Percentiles rank a stretch among this genome's conserved stretches.
These are phyloP conservation scores for Lagenorhynchus albirostris DNA, from an alignment of 2,113 vertebrate genomes.

Conservation along the genomic window DNA sequence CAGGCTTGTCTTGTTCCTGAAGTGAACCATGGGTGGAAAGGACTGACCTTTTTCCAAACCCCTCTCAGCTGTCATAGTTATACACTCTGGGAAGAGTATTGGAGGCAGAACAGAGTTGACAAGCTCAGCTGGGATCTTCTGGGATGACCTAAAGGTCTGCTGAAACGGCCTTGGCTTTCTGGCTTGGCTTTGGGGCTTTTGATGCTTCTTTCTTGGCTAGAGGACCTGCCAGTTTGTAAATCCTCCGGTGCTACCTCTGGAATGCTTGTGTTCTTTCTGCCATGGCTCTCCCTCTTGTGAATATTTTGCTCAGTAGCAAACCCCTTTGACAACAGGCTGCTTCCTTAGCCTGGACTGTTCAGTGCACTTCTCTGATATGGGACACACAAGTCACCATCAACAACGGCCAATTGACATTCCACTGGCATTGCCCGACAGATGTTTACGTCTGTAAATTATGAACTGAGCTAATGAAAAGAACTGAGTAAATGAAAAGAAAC, in stretches of 20 bases:
- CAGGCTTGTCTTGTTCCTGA: not conserved
- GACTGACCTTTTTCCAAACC: not conserved
- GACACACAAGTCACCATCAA: not conserved
- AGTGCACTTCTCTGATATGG: not conserved
- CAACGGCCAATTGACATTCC: not conserved
- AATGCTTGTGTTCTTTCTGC: not conserved
- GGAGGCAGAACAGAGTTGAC: not conserved
- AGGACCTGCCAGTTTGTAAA: not conserved
- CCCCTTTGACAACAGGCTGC: not conserved
- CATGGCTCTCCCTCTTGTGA: not conserved
- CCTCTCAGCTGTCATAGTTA: not conserved
- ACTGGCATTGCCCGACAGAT: not conserved
- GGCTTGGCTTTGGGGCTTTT: not conserved
- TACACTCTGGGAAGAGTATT: not conserved
- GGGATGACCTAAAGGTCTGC: conserved; percentile 10
- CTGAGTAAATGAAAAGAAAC: not conserved
- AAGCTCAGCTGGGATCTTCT: not conserved
- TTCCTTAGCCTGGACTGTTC: not conserved
- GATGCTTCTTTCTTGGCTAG: not conserved
- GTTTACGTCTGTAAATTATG: not conserved
- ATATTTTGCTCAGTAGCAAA: not conserved
- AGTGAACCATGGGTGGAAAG: not conserved
- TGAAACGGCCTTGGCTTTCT: not conserved
- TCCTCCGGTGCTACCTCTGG: not conserved
- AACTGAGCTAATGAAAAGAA: not conserved